Base-by-base conservation (phyloP, 2,888 invertebrate genomes). In the Stratiomys singularior region DNA sequence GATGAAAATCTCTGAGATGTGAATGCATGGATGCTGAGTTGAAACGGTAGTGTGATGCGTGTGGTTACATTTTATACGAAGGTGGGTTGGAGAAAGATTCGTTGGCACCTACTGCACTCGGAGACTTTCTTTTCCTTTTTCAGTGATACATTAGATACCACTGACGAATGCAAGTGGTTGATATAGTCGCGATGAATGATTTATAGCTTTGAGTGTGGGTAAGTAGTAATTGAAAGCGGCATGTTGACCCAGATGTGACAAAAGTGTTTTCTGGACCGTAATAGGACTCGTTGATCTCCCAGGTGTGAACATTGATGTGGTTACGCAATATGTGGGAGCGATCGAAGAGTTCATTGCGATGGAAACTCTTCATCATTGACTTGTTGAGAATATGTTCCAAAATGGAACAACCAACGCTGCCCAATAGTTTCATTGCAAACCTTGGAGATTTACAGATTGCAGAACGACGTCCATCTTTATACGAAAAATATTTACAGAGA, bases 131-230 rank as follows among this genome's bases (percentile, higher is more conserved):
- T 25, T 25, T 25, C 58, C 21, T 11, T 60, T 60, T 60, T 21
- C 9, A 25, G 58, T 13, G 15, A n/a, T 15, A 18, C 52, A n/a
- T 52, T 5, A 52, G 52, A 18, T 3, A 18, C 15, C 18, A 21
- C 2, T 60, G 4, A 60, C 1, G 58, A 21, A 15, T 52, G 58
- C 58, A 60, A 23, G 13, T 60, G 58, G 4, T 23, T 9, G 25
- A 60, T 5, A 25, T 21, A 60, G 23, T 60, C 58, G 23, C 58
- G 5, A 21, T 60, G 4, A 5, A 25, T 60, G 58, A 60, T 60
- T 60, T 60, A 60, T 60, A 23, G 58, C 13, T 21, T 25, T 25
- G 25, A 60, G 58, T 60, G 58, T 60, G 25, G 21, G 58, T 60
- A 25, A 25, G 4, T 25, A 7, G 23, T 3, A 60, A 60, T 60